phyloP scores from a whole-genome alignment of 2,797 vertebrate species.

The Meriones psammophilus region DNA sequence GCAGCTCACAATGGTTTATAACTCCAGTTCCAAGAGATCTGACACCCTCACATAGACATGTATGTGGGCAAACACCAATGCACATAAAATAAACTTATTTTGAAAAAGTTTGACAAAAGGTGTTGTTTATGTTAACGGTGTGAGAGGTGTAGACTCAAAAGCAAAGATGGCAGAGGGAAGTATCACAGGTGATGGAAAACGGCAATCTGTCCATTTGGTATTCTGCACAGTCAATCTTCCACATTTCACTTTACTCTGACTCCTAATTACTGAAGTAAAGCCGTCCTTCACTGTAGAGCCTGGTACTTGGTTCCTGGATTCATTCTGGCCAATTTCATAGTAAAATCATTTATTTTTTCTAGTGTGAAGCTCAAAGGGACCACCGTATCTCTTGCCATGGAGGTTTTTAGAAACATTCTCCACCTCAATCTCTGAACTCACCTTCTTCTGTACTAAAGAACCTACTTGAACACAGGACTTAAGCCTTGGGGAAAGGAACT shows the following conservation, averaged over 20 bases:
- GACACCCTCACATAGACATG: too few species aligned
- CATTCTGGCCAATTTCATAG: neutral
- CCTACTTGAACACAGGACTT: neutral
- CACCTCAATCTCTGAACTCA: neutral
- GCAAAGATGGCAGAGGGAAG: neutral
- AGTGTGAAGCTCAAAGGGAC: neutral
- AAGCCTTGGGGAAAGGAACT: neutral
- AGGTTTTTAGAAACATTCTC: neutral
- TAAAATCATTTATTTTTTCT: neutral
- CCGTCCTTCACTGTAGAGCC: neutral
- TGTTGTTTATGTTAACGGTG: neutral
- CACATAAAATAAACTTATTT: too few species aligned
- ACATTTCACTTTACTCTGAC: neutral
- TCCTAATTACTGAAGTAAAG: neutral
- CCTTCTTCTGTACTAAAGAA: neutral
- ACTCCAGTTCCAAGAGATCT: too few species aligned
- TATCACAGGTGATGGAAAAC: neutral
- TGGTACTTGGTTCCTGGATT: neutral
- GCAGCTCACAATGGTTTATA: too few species aligned
- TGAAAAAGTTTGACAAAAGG: neutral
- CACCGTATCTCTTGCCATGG: neutral
- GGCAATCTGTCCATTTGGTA: neutral
- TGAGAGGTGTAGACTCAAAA: conserved; percentile 24
- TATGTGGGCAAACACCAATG: too few species aligned
- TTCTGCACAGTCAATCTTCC: neutral